These are phyloP conservation scores for Pomatostomus ruficeps DNA, from an alignment of 2,113 vertebrate species.

Conservation along the genomic window DNA sequence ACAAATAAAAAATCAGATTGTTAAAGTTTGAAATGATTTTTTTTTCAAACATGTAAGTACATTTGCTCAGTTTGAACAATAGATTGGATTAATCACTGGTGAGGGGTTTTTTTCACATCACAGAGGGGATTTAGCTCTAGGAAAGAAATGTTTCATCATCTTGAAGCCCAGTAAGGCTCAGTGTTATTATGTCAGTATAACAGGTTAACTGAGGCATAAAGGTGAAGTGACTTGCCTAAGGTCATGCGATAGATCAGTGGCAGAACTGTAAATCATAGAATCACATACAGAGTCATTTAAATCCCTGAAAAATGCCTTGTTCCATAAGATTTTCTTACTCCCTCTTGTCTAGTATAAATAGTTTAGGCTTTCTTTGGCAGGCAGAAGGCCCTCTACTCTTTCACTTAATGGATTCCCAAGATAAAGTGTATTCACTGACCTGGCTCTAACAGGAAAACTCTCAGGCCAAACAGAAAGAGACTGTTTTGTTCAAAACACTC, in stretches of 20 bases:
- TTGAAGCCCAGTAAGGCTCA: neutral
- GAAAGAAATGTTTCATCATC: conserved; percentile 19
- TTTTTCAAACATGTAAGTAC: neutral
- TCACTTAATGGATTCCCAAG: neutral
- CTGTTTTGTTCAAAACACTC: neutral
- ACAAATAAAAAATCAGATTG: neutral
- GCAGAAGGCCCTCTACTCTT: neutral
- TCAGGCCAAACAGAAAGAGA: neutral
- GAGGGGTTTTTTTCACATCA: neutral
- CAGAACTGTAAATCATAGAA: neutral
- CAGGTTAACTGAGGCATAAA: conserved; percentile 9
- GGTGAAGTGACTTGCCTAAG: conserved; percentile 47
- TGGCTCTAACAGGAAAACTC: neutral
- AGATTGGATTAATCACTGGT: neutral
- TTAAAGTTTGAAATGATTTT: neutral
- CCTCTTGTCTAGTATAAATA: neutral
- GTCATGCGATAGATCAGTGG: conserved; percentile 8
- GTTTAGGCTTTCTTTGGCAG: neutral
- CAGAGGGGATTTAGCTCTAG: neutral
- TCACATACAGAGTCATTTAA: neutral
- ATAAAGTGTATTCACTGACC: neutral
- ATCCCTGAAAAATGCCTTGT: conserved; percentile 10
- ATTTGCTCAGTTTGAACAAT: neutral
- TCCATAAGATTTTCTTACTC: neutral
- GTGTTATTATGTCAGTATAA: neutral